Base-by-base conservation (phyloP, 1,140 invertebrate species). In the Drosophila fuyamai region DNA sequence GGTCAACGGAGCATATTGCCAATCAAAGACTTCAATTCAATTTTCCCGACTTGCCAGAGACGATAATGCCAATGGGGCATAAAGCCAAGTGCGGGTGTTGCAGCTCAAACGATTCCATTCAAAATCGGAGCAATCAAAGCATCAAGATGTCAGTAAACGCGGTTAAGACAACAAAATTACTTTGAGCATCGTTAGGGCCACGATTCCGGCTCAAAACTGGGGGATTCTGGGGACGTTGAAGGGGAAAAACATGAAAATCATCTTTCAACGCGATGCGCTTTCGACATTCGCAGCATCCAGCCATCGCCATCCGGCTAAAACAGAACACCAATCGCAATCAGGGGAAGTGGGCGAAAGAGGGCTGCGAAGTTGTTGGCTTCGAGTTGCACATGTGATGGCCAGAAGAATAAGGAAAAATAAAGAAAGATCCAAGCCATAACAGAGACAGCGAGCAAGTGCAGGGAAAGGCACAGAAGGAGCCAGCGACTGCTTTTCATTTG, bases 161-260 rank as follows among this genome's bases (percentile, higher is more conserved):
- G 81, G 81, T 75, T 75, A 81, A 90, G 81, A 90, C 85, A 89
- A 84, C 73, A 84, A 89, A 82, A 84, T 90, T 84, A 79, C 84
- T 74, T 67, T 70, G 65, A 67, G 77, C 80, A 82, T 88, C 79
- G 83, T 89, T 89, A 77, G 72, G 84, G 73, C 47, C 79, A 65
- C 62, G 63, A 68, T 74, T 79, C 57, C 47, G 32, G 68, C 61
- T 73, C 38, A 40, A 51, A 47, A 62, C 40, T 46, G 55, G 48
- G 50, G 16, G 29, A 38, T 48, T 36, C 54, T 35, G 50, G 29
- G 14, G 14, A 18, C 18, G 59, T 14, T 51, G 50, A 38, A 23
- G 62, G 47, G 79, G 75, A 47, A 90, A 82, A 90, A 90, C 86
- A 90, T 90, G 86, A 90, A 90, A 90, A 90, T 90, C 86, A 90